phyloP scores from a whole-genome alignment of 2,113 vertebrate genomes.

The Hemibagrus wyckioides region DNA sequence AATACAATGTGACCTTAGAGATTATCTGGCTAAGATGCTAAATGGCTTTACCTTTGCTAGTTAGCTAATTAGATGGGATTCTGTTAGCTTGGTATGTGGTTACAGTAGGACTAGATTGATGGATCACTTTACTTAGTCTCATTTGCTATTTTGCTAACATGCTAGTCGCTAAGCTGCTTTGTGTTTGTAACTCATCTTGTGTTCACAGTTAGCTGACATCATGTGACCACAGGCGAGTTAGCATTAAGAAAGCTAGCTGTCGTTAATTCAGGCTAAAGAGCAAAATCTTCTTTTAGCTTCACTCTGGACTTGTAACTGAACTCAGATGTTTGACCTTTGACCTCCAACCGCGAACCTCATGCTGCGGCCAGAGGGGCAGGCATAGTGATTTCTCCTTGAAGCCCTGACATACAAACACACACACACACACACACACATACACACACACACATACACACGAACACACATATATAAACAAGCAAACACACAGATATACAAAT shows the following conservation, averaged over 20 bases:
- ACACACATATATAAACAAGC: not conserved
- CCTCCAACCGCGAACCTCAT: not conserved
- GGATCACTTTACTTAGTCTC: not conserved
- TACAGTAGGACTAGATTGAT: not conserved
- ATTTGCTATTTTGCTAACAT: not conserved
- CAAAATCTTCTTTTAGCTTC: not conserved
- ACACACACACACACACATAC: slow-evolving; percentile 27
- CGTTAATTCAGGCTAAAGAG: not conserved
- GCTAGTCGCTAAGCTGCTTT: too few species aligned
- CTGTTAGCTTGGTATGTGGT: not conserved
- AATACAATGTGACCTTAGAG: not conserved
- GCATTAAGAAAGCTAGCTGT: not conserved
- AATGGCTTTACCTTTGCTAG: not conserved
- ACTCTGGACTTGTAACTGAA: slow-evolving; percentile 16
- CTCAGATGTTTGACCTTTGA: slow-evolving; percentile 27
- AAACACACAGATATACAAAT: not conserved
- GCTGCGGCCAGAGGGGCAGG: slow-evolving; percentile 14
- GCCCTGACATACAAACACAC: slow-evolving; percentile 9
- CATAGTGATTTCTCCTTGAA: not conserved
- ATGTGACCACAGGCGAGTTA: too few species aligned
- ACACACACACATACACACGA: not conserved
- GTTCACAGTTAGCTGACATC: too few species aligned
- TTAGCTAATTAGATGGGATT: not conserved
- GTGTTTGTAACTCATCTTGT: not conserved
- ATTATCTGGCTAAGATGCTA: not conserved